phyloP scores from a whole-genome alignment of 1,140 invertebrate species.

The Drosophila truncata region DNA sequence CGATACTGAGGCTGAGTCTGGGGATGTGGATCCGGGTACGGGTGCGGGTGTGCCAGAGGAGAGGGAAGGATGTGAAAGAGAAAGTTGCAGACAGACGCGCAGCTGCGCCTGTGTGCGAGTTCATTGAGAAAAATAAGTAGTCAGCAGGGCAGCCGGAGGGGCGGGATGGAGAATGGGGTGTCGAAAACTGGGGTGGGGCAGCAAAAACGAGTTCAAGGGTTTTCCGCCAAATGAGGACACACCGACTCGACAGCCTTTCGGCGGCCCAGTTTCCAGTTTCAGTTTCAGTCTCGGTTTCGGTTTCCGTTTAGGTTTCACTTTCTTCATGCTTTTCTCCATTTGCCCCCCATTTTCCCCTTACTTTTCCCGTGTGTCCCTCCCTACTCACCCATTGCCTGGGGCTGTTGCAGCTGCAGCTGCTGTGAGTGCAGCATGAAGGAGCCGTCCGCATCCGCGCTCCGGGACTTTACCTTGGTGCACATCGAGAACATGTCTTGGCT shows the following conservation, averaged over 20 bases:
- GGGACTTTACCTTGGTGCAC: slow-evolving; percentile 81
- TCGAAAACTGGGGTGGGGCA: slow-evolving; percentile 35
- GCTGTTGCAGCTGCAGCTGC: slow-evolving; percentile 64
- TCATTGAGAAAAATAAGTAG: slow-evolving; percentile 81
- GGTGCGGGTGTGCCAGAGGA: slow-evolving; percentile 2
- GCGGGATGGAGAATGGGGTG: neutral
- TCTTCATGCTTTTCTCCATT: neutral
- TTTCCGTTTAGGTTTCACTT: slow-evolving; percentile 43
- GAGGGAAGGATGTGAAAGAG: slow-evolving; percentile 1
- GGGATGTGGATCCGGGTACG: slow-evolving; percentile 10
- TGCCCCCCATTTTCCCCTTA: neutral
- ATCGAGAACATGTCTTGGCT: slow-evolving; percentile 78
- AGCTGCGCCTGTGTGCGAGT: slow-evolving; percentile 69
- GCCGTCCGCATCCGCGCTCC: slow-evolving; percentile 64
- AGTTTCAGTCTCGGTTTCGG: slow-evolving; percentile 6
- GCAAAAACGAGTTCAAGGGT: slow-evolving; percentile 81
- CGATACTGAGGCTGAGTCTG: slow-evolving; percentile 4
- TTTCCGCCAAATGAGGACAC: slow-evolving; percentile 68
- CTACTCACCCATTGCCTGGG: slow-evolving; percentile 75
- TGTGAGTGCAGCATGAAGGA: slow-evolving; percentile 51
- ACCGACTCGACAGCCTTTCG: slow-evolving; percentile 36
- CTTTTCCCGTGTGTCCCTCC: neutral
- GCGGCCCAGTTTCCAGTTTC: slow-evolving; percentile 44
- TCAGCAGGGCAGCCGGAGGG: slow-evolving; percentile 31
- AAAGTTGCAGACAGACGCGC: slow-evolving; percentile 38